Percentiles rank a stretch among this genome's conserved stretches.
phyloP scores from a whole-genome alignment of 2,113 vertebrate genomes.

The Grantiella picta region DNA sequence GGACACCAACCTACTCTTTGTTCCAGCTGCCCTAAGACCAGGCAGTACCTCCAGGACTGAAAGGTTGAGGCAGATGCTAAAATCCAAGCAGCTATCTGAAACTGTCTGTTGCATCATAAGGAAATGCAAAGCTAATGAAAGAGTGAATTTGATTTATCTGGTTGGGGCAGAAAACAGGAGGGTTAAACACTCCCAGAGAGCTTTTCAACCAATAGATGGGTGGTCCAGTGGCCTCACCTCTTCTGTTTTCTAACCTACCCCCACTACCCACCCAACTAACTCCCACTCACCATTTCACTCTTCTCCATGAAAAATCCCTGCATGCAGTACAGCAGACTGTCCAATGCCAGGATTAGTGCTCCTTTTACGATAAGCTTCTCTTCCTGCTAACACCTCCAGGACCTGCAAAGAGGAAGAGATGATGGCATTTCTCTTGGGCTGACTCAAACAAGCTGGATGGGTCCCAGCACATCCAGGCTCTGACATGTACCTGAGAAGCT shows the following conservation, averaged over 20 bases:
- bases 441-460: background rate
- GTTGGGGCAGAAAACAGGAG: fast-evolving
- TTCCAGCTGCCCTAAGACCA: background rate
- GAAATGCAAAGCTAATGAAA: background rate
- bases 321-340: background rate
- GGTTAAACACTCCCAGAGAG: background rate
- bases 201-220: background rate
- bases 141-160: background rate
- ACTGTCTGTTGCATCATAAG: fast-evolving
- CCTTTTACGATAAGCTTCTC: background rate
- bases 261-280: fast-evolving
- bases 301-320: background rate
- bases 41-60: background rate
- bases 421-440: background rate
- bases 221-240: background rate
- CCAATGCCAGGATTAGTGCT: fast-evolving
- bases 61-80: background rate
- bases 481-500: background rate
- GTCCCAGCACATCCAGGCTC: background rate
- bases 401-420: background rate
- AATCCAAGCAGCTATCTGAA: background rate
- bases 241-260: background rate
- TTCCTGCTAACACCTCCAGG: background rate
- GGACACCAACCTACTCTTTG: background rate
- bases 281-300: background rate